Evolutionary conservation across 2,113 vertebrate species (phyloP), one percentile per base, ranked within the genome.

Genomic region (Notarius quadriscutis): DNA sequence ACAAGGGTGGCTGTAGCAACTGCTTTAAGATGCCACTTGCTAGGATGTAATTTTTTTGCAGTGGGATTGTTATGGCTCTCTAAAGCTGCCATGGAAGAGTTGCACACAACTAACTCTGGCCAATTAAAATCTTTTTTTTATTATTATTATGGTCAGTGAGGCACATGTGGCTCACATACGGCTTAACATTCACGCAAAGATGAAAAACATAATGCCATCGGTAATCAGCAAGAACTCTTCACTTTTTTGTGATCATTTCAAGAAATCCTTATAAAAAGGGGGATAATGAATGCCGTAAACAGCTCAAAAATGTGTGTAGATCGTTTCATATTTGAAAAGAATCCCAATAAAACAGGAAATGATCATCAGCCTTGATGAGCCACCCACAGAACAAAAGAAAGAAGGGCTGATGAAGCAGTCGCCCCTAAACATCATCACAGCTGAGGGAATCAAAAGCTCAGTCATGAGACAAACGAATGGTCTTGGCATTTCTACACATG

Each of bases 381-480:
- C 8, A 58, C 34, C 50, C 25, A 30, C n/a, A 25, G 69, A 27
- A 48, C 41, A 62, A 75, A 63, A 41, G 72, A 41, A 74, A 3
- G 53, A n/a, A n/a, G 11, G 18, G 5, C n/a, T 48, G 25, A n/a
- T 55, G 27, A 79, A 86, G 84, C 74, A 4, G 10, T 86, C n/a
- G 30, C 48, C 74, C 30, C 74, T 2, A 27, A 80, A 53, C 25
- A 55, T 67, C 51, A 50, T 25, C 50, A 41, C n/a, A 48, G 55
- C 11, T 2, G 20, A 41, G 30, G 65, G 27, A 51, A 48, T 51
- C 25, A 85, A 85, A 63, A 30, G 50, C n/a, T 57, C 48, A 5
- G 48, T 55, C 74, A 67, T 80, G 27, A 86, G 62, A 30, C 55
- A 77, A 79, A 79, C 11, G 17, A 80, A 80, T 41, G 84, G 18